These are phyloP conservation scores for Coenobita brevimanus DNA, from an alignment of 1,140 invertebrate genomes.

Conservation along the genomic window DNA sequence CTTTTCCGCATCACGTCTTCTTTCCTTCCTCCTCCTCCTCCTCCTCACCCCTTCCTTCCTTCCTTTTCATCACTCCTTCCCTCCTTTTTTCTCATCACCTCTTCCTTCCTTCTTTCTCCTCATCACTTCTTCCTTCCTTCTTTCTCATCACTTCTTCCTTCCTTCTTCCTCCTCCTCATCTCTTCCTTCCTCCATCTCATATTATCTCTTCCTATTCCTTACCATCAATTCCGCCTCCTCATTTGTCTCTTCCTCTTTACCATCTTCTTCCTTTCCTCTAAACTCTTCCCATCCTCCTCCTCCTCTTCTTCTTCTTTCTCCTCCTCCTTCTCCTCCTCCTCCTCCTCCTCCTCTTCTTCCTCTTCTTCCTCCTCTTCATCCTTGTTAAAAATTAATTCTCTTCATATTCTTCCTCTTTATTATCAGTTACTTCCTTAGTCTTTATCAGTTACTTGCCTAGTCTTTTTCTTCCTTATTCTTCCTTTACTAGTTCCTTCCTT, in stretches of 20 bases:
- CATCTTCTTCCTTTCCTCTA: not conserved
- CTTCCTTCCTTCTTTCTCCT: not conserved
- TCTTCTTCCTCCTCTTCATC: too few species aligned
- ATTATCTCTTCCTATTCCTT: not conserved
- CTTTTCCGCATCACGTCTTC: too few species aligned
- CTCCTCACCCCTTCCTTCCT: not conserved
- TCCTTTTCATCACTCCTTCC: not conserved
- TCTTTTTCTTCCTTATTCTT: not conserved
- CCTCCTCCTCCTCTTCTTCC: too few species aligned
- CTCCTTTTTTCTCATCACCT: not conserved
- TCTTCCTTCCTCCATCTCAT: not conserved
- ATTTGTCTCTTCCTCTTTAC: not conserved
- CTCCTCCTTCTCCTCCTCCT: constrained; percentile 1
- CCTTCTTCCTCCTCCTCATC: not conserved
- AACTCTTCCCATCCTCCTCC: not conserved
- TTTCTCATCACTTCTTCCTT: not conserved
- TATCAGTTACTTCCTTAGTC: not conserved
- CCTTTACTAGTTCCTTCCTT: too few species aligned
- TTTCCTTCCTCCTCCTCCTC: too few species aligned
- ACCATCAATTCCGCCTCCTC: not conserved
- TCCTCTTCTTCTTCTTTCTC: not conserved
- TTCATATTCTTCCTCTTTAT: not conserved
- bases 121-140: not conserved
- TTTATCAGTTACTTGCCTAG: not conserved
- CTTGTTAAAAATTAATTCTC: too few species aligned